Percentiles rank a stretch among this genome's conserved stretches.
Evolutionary conservation across 2,888 invertebrate species (phyloP).

Genomic region (Azorinus chamasolen): DNA sequence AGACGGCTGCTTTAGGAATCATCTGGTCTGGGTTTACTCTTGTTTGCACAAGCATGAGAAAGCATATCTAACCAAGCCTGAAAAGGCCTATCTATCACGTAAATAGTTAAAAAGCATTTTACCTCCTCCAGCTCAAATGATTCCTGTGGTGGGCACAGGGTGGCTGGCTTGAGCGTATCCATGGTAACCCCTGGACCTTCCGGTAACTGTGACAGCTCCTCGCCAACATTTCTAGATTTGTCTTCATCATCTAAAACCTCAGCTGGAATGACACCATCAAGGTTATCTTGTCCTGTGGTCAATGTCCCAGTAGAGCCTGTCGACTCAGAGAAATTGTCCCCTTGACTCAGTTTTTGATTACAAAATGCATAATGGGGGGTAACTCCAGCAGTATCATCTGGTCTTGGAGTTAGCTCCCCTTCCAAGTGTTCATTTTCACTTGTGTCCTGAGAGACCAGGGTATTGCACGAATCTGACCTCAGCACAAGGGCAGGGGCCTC

Average conservation of each 20-base stretch:
- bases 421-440: conserved; percentile 34
- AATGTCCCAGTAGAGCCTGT: conserved; percentile 50
- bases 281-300: conserved; percentile 13
- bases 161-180: conserved; percentile 30
- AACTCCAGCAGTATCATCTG: conserved; percentile 33
- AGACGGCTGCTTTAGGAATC: no score
- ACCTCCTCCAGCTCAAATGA: conserved; percentile 65
- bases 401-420: conserved; percentile 45
- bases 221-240: neutral
- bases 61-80: no score
- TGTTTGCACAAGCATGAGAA: no score
- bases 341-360: conserved; percentile 20
- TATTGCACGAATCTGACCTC: conserved; percentile 68
- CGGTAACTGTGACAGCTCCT: conserved; percentile 7
- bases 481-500: conserved; percentile 18
- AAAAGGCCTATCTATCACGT: no score
- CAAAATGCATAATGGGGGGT: conserved; percentile 10
- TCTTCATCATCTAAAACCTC: neutral
- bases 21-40: no score
- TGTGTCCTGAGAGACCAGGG: conserved; percentile 57
- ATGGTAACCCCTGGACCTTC: conserved; percentile 8
- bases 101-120: no score
- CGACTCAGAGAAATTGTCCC: conserved; percentile 54
- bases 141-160: conserved; percentile 40
- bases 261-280: conserved; percentile 19